These are phyloP conservation scores for Holocentrus rufus DNA, from an alignment of 2,797 vertebrate species.

Conservation along the genomic window DNA sequence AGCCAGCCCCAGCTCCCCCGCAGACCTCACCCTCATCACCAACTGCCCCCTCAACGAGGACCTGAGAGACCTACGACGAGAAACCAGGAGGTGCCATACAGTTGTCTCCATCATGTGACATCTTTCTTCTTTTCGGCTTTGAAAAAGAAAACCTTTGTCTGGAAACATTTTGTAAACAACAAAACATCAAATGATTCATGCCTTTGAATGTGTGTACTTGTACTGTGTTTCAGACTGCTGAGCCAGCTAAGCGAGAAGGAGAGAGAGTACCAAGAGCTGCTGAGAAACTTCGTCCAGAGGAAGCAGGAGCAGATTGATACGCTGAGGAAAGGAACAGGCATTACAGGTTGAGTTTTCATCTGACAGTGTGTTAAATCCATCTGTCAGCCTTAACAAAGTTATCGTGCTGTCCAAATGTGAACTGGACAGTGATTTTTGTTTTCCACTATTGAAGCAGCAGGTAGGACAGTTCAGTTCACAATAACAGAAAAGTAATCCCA, in stretches of 20 bases:
- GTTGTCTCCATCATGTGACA: background rate
- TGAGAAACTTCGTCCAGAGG: conserved; percentile 70
- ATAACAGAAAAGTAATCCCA: too few relatives aligned
- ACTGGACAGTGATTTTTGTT: background rate
- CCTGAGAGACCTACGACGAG: conserved; percentile 78
- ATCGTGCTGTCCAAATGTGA: background rate
- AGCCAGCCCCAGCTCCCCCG: background rate
- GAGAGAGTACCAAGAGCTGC: conserved; percentile 84
- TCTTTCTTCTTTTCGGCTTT: background rate
- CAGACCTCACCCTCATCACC: conserved; percentile 25
- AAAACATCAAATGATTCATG: too few relatives aligned
- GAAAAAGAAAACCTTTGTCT: too few relatives aligned
- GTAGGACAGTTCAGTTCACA: too few relatives aligned
- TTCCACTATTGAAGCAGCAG: too few relatives aligned
- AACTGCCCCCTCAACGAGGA: conserved; percentile 72
- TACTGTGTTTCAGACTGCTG: conserved; percentile 81
- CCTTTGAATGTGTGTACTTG: too few relatives aligned
- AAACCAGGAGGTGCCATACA: conserved; percentile 82
- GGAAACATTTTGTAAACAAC: too few relatives aligned
- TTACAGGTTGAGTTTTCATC: conserved; percentile 56
- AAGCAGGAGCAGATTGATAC: conserved; percentile 62
- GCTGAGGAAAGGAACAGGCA: conserved; percentile 40
- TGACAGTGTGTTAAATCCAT: background rate
- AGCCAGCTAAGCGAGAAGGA: conserved; percentile 86
- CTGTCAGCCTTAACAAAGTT: background rate